These are phyloP conservation scores for Acrocyrtus sp. DNA, from an alignment of 2,888 invertebrate species.

Conservation along the genomic window DNA sequence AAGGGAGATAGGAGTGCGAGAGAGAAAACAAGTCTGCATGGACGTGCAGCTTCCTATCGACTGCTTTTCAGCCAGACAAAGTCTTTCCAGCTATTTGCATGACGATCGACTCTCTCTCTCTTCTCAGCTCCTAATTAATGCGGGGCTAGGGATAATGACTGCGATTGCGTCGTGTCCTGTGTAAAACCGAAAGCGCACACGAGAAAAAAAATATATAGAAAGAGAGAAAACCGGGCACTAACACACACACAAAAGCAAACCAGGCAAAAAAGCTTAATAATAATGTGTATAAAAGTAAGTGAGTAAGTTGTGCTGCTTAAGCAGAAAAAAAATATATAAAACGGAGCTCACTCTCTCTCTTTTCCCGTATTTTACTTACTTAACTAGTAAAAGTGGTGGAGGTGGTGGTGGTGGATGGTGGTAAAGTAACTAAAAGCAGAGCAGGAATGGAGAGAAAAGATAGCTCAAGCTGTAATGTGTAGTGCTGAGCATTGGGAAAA, in stretches of 20 bases:
- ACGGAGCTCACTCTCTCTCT: too few relatives aligned
- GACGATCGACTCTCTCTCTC: conserved; percentile 61
- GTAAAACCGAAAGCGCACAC: conserved; percentile 63
- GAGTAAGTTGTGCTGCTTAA: too few relatives aligned
- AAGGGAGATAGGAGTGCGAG: conserved; percentile 15
- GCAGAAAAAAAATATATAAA: too few relatives aligned
- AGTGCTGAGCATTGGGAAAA: too few relatives aligned
- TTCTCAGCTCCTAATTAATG: conserved; percentile 63
- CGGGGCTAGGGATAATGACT: conserved; percentile 64
- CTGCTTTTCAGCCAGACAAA: conserved; percentile 59
- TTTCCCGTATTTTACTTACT: too few relatives aligned
- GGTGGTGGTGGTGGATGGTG: too few relatives aligned
- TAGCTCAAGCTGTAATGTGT: too few relatives aligned
- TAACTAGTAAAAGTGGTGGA: too few relatives aligned
- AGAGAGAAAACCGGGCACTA: conserved; percentile 53
- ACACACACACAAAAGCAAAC: conserved; percentile 1
- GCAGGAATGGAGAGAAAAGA: too few relatives aligned
- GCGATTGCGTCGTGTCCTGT: conserved; percentile 64
- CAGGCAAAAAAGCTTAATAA: conserved; percentile 33
- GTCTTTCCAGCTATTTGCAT: conserved; percentile 63
- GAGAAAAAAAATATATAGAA: too few relatives aligned
- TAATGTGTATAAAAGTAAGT: conserved; percentile 7
- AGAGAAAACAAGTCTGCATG: conserved; percentile 61
- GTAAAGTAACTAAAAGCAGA: too few relatives aligned
- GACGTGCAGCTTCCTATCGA: conserved; percentile 63